phyloP scores from a whole-genome alignment of 1,140 invertebrate genomes.

The Tetraneura akinire region DNA sequence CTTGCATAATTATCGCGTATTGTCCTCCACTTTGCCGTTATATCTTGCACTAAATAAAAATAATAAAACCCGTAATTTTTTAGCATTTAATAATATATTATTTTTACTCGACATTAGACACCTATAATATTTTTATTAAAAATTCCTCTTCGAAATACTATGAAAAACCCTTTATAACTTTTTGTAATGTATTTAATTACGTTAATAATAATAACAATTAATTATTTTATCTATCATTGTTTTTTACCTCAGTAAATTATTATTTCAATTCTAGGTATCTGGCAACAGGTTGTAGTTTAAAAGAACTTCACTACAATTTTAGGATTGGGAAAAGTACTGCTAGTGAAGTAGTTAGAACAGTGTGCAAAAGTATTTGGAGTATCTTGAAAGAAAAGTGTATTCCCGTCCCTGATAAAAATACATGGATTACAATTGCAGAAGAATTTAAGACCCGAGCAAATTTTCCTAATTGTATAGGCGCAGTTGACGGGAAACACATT shows the following conservation, averaged over 20 bases:
- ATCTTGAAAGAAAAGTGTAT: constrained; percentile 52
- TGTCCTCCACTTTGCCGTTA: not conserved
- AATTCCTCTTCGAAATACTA: not conserved
- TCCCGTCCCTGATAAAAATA: constrained; percentile 49
- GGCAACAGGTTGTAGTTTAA: constrained; percentile 53
- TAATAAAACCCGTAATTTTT: not conserved
- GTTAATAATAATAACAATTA: constrained; percentile 14
- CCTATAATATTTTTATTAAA: not conserved
- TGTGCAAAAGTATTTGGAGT: constrained; percentile 53
- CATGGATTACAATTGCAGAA: constrained; percentile 45
- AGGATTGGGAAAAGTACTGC: constrained; percentile 54
- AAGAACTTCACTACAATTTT: constrained; percentile 54
- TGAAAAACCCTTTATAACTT: not conserved
- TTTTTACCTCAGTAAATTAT: constrained; percentile 13
- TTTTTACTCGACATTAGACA: not conserved
- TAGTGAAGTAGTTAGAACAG: constrained; percentile 53
- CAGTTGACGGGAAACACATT: constrained; percentile 51
- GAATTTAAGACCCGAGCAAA: constrained; percentile 30
- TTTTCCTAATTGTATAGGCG: constrained; percentile 19
- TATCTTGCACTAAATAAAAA: not conserved
- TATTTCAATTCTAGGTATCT: constrained; percentile 52
- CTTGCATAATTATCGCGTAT: not conserved
- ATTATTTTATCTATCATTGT: not conserved
- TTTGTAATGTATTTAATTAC: not conserved
- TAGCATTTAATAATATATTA: constrained; percentile 8